Evolutionary conservation across 2,888 invertebrate genomes (phyloP).

Genomic region (Drosophila paranaensis): DNA sequence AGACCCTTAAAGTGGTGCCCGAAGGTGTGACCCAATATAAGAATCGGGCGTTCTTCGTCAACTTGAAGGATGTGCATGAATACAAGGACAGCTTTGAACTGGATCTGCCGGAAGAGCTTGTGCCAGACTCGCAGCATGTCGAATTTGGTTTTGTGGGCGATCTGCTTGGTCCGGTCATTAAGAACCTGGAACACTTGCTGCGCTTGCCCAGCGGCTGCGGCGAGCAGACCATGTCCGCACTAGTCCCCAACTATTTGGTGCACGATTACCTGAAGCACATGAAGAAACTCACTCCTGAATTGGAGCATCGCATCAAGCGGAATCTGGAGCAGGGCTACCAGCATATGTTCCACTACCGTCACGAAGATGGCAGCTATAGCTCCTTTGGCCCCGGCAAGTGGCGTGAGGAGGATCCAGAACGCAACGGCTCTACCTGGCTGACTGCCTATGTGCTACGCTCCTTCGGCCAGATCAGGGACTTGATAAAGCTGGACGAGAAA

Average conservation of each 20-base stretch:
- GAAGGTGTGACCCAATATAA: constrained; percentile 91
- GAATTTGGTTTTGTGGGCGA: constrained; percentile 87
- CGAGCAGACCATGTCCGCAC: constrained; percentile 90
- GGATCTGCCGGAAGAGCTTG: constrained; percentile 90
- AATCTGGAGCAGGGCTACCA: constrained; percentile 95
- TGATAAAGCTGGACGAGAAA: constrained; percentile 89
- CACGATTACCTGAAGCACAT: constrained; percentile 91
- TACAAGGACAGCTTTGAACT: constrained; percentile 89
- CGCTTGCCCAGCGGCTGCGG: constrained; percentile 89
- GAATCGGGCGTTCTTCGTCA: constrained; percentile 90
- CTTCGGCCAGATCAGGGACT: constrained; percentile 89
- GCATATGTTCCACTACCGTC: constrained; percentile 93
- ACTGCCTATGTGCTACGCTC: constrained; percentile 93
- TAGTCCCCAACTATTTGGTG: constrained; percentile 90
- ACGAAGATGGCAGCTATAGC: constrained; percentile 95
- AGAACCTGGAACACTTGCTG: constrained; percentile 88
- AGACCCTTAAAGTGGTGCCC: constrained; percentile 91
- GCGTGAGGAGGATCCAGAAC: constrained; percentile 85
- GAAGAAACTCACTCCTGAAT: constrained; percentile 88
- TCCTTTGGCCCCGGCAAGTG: constrained; percentile 88
- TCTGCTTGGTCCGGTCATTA: constrained; percentile 84
- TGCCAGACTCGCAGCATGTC: constrained; percentile 87
- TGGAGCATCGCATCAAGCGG: constrained; percentile 86
- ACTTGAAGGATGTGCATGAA: constrained; percentile 87
- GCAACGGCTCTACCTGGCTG: constrained; percentile 90